Base-by-base conservation (phyloP, 2,113 vertebrate genomes). In the Ardeotis arabs region DNA sequence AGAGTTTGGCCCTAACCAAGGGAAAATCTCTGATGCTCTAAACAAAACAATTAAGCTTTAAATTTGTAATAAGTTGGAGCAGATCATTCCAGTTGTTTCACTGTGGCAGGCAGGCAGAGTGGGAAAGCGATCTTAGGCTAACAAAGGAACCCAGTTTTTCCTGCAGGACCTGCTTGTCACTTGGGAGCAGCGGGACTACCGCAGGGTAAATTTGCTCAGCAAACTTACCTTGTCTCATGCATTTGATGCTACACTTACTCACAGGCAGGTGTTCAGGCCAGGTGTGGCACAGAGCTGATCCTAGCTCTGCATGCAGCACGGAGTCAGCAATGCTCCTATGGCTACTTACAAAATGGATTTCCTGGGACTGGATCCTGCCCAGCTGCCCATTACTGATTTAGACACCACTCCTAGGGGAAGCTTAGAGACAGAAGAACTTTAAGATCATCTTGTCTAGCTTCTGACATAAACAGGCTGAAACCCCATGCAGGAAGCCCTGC, bases 211-310 rank as follows among this genome's bases (percentile, higher is more conserved):
- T 89, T 49, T 87, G 64, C 56, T 90, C 49, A 68, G 39, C 84
- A 82, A 64, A 63, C 15, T 14, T 4, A 15, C 49, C 53, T 68
- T 0, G 0, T 52, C 67, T 62, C 63, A 4, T 12, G 33, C 3
- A 1, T 55, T 72, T 82, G 53, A 44, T 59, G 49, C 66, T 39
- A 6, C 3, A 0, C 77, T 90, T 75, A 44, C 44, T 84, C 62
- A 56, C 39, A 62, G 58, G 39, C 53, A 85, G 39, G 22, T 79
- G 37, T 17, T 55, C 52, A 39, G 89, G 62, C 13, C 87, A 81
- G 59, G 31, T 25, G 52, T 28, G 50, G 69, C 28, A 28, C 0
- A 5, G 78, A 73, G 85, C 78, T 85, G 27, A 73, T 35, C 35
- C 56, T 44, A 39, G 62, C 58, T 76, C 62, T 62, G 44, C 66